A percentile compares a stretch with the other conserved stretches of the same genome.
Evolutionary conservation across 2,888 invertebrate species (phyloP).

Genomic region (Diaphora mendica): DNA sequence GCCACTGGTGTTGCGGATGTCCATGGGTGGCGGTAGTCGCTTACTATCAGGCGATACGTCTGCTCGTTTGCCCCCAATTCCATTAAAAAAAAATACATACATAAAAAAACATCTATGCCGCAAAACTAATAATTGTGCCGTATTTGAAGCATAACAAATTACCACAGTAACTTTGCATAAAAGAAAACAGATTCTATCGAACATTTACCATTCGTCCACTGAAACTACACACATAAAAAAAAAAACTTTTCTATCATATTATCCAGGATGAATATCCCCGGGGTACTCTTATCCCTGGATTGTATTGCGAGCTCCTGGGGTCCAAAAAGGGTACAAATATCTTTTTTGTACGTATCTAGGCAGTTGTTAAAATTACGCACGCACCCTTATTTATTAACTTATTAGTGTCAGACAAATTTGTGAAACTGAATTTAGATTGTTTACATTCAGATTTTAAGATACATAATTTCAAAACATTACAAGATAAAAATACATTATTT

Average conservation of each 20-base stretch:
- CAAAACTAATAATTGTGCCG: background rate
- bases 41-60: no score
- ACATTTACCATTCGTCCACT: background rate
- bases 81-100: no score
- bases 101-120: background rate
- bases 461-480: background rate
- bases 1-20: no score
- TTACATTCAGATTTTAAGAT: background rate
- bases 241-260: constrained; percentile 13
- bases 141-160: background rate
- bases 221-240: constrained; percentile 7
- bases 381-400: constrained; percentile 8
- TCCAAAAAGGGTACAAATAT: constrained; percentile 4
- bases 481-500: background rate
- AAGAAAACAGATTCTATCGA: background rate
- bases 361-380: constrained; percentile 7
- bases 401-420: background rate
- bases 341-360: constrained; percentile 4
- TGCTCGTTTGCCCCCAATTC: no score
- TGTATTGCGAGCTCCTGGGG: background rate
- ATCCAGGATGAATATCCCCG: background rate
- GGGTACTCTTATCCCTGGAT: constrained; percentile 6
- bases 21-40: no score
- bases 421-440: background rate
- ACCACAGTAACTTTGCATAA: background rate